Evolutionary conservation across 2,113 vertebrate species (phyloP).

Genomic region (Carettochelys insculpta): DNA sequence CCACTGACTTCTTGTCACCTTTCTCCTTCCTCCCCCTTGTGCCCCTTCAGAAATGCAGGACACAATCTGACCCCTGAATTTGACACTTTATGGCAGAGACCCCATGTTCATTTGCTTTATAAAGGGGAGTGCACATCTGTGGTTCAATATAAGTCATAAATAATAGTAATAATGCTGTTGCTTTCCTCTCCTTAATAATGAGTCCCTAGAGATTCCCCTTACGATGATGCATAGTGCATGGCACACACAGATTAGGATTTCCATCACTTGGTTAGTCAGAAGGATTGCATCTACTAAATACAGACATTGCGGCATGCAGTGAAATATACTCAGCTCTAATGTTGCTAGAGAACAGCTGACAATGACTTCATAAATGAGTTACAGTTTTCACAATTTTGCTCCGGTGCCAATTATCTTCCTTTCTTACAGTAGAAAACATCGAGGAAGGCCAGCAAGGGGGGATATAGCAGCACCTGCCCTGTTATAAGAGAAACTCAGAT

Average conservation of each 20-base stretch:
- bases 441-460: not conserved
- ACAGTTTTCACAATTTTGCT: conserved; percentile 50
- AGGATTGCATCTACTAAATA: conserved; percentile 46
- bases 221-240: conserved; percentile 36
- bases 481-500: not conserved
- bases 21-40: not conserved
- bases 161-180: conserved; percentile 29
- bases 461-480: not conserved
- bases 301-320: not conserved
- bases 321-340: conserved; percentile 46
- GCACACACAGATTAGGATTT: conserved; percentile 52
- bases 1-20: not conserved
- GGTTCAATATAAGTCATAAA: conserved; percentile 26
- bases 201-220: conserved; percentile 44
- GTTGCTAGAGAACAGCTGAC: conserved; percentile 29
- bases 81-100: conserved; percentile 2
- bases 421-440: not conserved
- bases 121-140: conserved; percentile 37
- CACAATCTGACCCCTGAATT: not conserved
- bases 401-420: conserved; percentile 13
- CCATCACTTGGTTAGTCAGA: conserved; percentile 50
- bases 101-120: conserved; percentile 40
- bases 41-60: not conserved
- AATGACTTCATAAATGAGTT: conserved; percentile 14
- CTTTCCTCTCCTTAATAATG: conserved; percentile 25